Evolutionary conservation across 2,797 vertebrate genomes (phyloP).

Genomic region (Premnoplex brunnescens): DNA sequence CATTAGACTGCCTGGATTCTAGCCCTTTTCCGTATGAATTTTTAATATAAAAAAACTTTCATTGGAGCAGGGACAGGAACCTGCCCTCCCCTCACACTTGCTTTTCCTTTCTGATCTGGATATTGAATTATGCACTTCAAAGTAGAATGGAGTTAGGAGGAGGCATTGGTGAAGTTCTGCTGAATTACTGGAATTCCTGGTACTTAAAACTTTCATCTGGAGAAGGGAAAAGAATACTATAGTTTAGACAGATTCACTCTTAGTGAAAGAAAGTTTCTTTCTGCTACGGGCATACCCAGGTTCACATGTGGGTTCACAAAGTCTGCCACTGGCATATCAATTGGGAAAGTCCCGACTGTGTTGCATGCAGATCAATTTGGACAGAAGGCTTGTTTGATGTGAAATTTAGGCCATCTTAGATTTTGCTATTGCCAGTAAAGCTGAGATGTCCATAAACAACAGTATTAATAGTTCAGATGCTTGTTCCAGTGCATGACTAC

Average conservation of each 20-base stretch:
- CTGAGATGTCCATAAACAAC: neutral
- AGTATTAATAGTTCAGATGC: neutral
- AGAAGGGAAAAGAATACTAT: neutral
- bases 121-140: conserved; percentile 24
- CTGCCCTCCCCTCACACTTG: neutral
- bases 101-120: conserved; percentile 32
- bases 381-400: neutral
- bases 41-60: conserved; percentile 49
- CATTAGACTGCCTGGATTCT: neutral
- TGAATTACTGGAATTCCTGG: neutral
- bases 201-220: neutral
- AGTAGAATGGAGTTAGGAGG: neutral
- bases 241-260: neutral
- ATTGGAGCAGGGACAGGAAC: neutral
- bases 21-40: conserved; percentile 29
- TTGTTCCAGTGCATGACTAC: neutral
- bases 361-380: neutral
- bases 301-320: neutral
- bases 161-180: neutral
- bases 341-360: neutral
- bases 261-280: neutral
- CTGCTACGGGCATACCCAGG: neutral
- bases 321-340: neutral
- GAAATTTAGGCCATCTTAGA: neutral
- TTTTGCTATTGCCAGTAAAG: neutral